A percentile compares a stretch with the other conserved stretches of the same genome.
Evolutionary conservation across 1,140 invertebrate genomes (phyloP).

Genomic region (Sarcophaga peregrina): DNA sequence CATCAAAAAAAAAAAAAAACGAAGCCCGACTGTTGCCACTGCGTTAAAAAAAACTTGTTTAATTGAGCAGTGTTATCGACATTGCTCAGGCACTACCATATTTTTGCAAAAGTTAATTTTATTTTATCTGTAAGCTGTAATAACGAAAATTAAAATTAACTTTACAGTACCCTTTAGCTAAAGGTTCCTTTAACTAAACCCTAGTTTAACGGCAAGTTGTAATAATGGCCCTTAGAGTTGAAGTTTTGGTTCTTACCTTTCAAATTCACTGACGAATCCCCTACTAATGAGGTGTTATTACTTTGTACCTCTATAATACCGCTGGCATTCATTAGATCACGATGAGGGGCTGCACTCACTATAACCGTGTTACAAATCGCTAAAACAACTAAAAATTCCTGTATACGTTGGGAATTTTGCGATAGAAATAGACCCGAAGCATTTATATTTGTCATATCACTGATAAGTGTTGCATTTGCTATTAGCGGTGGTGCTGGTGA

Average conservation of each 20-base stretch:
- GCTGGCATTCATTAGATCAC: conserved; percentile 87
- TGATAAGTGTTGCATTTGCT: conserved; percentile 75
- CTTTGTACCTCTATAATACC: conserved; percentile 72
- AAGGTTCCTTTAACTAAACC: no score
- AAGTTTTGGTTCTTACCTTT: conserved; percentile 46
- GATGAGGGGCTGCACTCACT: conserved; percentile 88
- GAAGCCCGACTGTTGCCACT: no score
- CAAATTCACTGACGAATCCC: conserved; percentile 44
- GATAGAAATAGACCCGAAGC: conserved; percentile 56
- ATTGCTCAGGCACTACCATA: no score
- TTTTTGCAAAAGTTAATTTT: no score
- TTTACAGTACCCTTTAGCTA: no score
- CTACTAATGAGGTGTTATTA: conserved; percentile 41
- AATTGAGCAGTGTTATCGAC: no score
- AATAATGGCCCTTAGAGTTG: background rate
- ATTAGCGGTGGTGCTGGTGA: conserved; percentile 71
- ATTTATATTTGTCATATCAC: conserved; percentile 70
- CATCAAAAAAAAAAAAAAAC: no score
- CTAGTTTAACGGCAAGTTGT: no score
- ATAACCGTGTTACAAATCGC: conserved; percentile 97
- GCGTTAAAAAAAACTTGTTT: no score
- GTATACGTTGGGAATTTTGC: conserved; percentile 70
- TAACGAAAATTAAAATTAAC: no score
- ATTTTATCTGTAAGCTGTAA: no score
- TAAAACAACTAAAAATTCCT: conserved; percentile 92